Conservation (phyloP, 2,113 vertebrate species). For the Pseudorectes ferrugineus region DNA sequence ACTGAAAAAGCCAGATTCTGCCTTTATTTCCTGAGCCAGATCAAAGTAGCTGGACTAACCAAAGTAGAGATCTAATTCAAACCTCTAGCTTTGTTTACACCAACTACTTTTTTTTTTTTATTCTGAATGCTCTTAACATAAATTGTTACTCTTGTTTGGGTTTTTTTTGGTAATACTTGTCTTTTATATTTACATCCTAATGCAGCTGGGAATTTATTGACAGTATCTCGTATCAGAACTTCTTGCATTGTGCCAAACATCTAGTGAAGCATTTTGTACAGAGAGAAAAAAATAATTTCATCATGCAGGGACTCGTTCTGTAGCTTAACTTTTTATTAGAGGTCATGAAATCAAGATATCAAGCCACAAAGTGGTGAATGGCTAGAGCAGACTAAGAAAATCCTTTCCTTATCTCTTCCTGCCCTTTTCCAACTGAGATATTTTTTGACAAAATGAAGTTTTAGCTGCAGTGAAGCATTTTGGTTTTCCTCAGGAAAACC, state of each 20-base stretch:
- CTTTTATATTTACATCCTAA: background rate
- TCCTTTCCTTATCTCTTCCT: background rate
- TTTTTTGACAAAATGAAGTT: background rate
- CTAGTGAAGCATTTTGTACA: background rate
- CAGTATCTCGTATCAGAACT: background rate
- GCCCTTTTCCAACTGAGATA: background rate
- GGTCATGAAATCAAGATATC: background rate
- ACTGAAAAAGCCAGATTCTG: background rate
- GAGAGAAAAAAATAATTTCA: background rate
- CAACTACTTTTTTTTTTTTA: background rate
- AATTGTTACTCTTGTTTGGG: background rate
- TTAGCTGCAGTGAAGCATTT: background rate
- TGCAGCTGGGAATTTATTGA: background rate
- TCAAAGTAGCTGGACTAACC: background rate
- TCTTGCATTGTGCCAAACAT: background rate
- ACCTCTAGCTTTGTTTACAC: background rate
- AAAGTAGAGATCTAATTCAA: background rate
- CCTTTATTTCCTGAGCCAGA: background rate
- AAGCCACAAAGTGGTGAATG: background rate
- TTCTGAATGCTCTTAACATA: background rate
- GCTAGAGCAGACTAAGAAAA: background rate
- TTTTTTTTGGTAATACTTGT: background rate
- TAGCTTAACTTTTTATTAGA: constrained; percentile 28
- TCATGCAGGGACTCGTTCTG: background rate
- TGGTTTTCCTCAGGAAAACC: background rate